Conservation (phyloP, 2,888 invertebrate species). For the Sylvicola cinctus region DNA sequence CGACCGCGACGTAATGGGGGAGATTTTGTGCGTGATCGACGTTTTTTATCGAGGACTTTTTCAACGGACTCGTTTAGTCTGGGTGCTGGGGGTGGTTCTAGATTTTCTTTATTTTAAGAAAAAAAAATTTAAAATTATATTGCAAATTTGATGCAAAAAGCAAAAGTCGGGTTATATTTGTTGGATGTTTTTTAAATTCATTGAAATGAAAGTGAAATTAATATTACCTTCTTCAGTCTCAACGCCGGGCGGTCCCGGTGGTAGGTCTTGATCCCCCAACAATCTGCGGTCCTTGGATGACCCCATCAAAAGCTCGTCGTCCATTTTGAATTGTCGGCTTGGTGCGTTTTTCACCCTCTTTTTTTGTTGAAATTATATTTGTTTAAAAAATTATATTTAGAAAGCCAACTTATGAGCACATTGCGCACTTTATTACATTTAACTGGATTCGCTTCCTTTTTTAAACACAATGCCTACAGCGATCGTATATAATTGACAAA, state of each 20-base stretch:
- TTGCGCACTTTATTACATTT: too few species aligned
- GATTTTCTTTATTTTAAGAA: background rate
- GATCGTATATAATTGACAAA: too few species aligned
- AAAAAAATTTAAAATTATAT: background rate
- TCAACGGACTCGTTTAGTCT: too few species aligned
- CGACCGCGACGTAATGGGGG: background rate
- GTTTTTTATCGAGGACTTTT: background rate
- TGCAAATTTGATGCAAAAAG: background rate
- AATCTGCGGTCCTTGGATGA: constrained; percentile 14
- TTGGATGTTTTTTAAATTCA: too few species aligned
- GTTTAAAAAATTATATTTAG: too few species aligned
- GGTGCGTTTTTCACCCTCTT: too few species aligned
- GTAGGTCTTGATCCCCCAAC: constrained; percentile 13
- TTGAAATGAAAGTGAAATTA: too few species aligned
- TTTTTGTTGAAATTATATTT: too few species aligned
- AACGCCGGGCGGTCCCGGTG: constrained; percentile 20
- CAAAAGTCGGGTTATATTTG: too few species aligned
- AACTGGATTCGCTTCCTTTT: too few species aligned
- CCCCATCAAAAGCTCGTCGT: constrained; percentile 10
- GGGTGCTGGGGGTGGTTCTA: background rate
- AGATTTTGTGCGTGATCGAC: background rate
- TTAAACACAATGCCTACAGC: too few species aligned
- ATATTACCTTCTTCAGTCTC: constrained; percentile 12
- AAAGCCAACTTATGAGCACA: too few species aligned
- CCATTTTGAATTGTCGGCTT: constrained; percentile 13